Conservation (phyloP, 1,140 invertebrate genomes). For the Wiebesia pumilae region DNA sequence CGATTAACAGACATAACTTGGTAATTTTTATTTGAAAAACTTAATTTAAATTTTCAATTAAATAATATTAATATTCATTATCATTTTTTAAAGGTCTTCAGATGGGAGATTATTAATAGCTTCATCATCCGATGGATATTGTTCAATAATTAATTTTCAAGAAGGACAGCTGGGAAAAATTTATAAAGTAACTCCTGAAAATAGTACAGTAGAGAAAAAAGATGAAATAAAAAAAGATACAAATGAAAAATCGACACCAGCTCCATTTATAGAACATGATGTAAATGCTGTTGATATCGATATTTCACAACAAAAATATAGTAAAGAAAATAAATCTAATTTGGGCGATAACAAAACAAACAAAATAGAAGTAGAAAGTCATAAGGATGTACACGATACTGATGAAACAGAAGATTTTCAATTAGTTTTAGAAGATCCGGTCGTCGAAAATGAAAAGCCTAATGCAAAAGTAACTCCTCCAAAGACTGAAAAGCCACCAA, state of each 20-base stretch:
- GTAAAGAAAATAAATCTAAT: conserved; percentile 51
- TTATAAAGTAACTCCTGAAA: conserved; percentile 70
- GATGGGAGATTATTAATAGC: conserved; percentile 89
- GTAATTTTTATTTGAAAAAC: conserved; percentile 74
- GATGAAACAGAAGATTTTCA: conserved; percentile 79
- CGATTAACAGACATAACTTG: conserved; percentile 93
- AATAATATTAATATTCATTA: conserved; percentile 16
- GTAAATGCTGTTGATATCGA: conserved; percentile 72
- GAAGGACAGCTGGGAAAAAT: conserved; percentile 87
- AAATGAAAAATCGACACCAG: conserved; percentile 34
- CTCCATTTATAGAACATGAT: conserved; percentile 60
- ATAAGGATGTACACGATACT: conserved; percentile 14
- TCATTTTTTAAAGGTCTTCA: conserved; percentile 78
- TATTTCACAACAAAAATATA: conserved; percentile 49
- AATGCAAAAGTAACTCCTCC: conserved; percentile 60
- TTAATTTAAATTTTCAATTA: conserved; percentile 4
- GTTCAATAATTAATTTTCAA: conserved; percentile 91
- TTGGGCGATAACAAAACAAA: conserved; percentile 37
- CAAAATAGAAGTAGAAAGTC: neutral
- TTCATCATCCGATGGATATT: conserved; percentile 97
- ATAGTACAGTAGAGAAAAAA: conserved; percentile 59
- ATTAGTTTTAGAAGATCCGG: conserved; percentile 79
- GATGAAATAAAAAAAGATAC: conserved; percentile 58
- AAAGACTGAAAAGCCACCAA: conserved; percentile 59
- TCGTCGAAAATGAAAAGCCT: conserved; percentile 58